Conservation (phyloP, 2,113 vertebrate genomes). For the Megalops atlanticus region DNA sequence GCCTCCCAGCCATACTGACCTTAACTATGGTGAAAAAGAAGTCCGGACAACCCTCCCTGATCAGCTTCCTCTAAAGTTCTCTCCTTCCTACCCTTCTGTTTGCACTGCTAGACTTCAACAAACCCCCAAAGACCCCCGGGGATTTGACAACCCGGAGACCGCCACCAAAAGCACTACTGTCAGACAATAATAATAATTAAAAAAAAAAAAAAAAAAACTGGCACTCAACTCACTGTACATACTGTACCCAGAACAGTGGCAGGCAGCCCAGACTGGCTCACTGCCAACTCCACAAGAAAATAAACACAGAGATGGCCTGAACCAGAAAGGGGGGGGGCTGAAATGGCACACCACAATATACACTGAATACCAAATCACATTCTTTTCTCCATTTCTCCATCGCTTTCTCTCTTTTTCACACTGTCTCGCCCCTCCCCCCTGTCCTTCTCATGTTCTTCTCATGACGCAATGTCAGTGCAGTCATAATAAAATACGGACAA, state of each 20-base stretch:
- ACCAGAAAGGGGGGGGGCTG: constrained; percentile 55
- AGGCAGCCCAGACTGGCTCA: constrained; percentile 76
- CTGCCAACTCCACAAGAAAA: constrained; percentile 81
- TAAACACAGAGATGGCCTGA: constrained; percentile 72
- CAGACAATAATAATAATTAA: constrained; percentile 38
- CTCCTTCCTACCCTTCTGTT: not conserved
- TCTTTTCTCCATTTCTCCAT: constrained; percentile 1
- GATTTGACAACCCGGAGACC: not conserved
- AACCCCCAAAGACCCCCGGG: not conserved
- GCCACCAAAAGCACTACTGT: constrained; percentile 32
- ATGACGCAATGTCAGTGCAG: no score
- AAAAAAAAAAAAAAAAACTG: constrained; percentile 73
- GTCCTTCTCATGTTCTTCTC: constrained; percentile 9
- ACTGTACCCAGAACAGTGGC: constrained; percentile 95
- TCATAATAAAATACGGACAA: no score
- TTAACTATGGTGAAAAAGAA: constrained; percentile 35
- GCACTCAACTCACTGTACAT: constrained; percentile 92
- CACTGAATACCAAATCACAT: constrained; percentile 63
- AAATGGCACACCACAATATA: constrained; percentile 63
- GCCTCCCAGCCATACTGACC: constrained; percentile 40
- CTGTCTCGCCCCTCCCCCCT: constrained; percentile 43
- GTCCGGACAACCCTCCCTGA: not conserved
- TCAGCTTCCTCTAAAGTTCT: not conserved
- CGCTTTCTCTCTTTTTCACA: not conserved
- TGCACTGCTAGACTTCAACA: not conserved